phyloP scores from a whole-genome alignment of 1,140 invertebrate species.

The Drosophila bocqueti region DNA sequence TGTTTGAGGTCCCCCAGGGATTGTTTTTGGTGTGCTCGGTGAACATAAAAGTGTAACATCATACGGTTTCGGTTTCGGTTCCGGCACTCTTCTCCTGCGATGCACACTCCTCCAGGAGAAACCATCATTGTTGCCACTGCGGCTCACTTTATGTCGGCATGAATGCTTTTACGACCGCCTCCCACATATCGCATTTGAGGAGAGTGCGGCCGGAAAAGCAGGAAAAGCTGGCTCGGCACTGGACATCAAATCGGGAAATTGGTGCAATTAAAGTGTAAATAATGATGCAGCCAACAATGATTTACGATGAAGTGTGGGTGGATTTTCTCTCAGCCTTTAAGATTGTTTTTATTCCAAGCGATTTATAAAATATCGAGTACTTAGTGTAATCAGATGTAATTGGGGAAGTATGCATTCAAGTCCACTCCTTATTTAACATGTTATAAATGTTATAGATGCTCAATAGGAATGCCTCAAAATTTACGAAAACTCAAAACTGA shows the following conservation, averaged over 20 bases:
- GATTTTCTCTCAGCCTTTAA: background rate
- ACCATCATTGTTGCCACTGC: constrained; percentile 52
- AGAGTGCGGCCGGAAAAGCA: constrained; percentile 4
- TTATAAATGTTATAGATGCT: background rate
- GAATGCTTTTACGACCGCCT: constrained; percentile 57
- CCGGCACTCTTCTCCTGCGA: constrained; percentile 2
- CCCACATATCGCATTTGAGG: constrained; percentile 8
- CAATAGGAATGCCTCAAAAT: no score
- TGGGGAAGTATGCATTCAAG: background rate
- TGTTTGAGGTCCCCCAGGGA: constrained; percentile 19
- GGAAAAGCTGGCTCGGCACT: constrained; percentile 12
- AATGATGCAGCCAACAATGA: constrained; percentile 65
- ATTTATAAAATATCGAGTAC: background rate
- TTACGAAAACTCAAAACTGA: background rate
- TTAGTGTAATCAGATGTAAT: background rate
- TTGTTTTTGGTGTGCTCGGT: constrained; percentile 53
- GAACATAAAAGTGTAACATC: constrained; percentile 73
- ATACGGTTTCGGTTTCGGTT: constrained; percentile 34
- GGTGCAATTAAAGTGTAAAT: constrained; percentile 76
- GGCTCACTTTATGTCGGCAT: constrained; percentile 61
- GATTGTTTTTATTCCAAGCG: background rate
- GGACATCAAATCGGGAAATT: constrained; percentile 68
- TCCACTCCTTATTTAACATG: background rate
- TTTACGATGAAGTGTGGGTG: constrained; percentile 16
- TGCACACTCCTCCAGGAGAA: constrained; percentile 16